Evolutionary conservation across 1,140 invertebrate genomes (phyloP), one percentile per base, ranked within the genome.

Genomic region (Batillaria attramentaria): DNA sequence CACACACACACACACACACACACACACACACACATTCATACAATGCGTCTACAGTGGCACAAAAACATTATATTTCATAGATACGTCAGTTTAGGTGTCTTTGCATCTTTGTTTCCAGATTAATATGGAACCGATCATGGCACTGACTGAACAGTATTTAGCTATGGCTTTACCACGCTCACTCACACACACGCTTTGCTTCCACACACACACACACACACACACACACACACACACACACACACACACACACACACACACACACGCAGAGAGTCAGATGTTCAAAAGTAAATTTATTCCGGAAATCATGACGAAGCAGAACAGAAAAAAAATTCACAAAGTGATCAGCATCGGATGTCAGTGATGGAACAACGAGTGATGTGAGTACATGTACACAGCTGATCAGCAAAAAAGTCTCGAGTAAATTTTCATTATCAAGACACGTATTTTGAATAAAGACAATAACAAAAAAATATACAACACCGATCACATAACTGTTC

Each of bases 191-290:
- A 33, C 62, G 37, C 31, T 50, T 10, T 50, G 24, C 24, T 13
- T 60, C 4, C 6, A 60, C 6, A 60, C 24, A 60, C 24, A n/a
- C 6, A 20, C 6, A 60, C 24, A 60, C 57, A 60, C 62, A 65
- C n/a, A 33, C 62, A 65, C 31, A 65, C 62, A 65, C 28, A 65
- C 62, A 65, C 62, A 65, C 62, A 65, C 62, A 65, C 62, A 65
- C 62, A 65, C 62, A 65, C 28, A 35, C 28, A 65, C 62, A 35
- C n/a, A 31, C 62, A 20, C n/a, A 65, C 62, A 65, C 28, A 65
- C 28, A 65, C 62, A 65, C 62, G 8, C n/a, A 65, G 10, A n/a
- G 31, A 6, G 31, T 60, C 10, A 24, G 46, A 24, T 50, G 46
- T 10, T 10, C 10, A 10, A 50, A 50, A 50, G 46, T n/a, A n/a